Evolutionary conservation across 2,113 vertebrate genomes (phyloP).

Genomic region (Leiothrix lutea): DNA sequence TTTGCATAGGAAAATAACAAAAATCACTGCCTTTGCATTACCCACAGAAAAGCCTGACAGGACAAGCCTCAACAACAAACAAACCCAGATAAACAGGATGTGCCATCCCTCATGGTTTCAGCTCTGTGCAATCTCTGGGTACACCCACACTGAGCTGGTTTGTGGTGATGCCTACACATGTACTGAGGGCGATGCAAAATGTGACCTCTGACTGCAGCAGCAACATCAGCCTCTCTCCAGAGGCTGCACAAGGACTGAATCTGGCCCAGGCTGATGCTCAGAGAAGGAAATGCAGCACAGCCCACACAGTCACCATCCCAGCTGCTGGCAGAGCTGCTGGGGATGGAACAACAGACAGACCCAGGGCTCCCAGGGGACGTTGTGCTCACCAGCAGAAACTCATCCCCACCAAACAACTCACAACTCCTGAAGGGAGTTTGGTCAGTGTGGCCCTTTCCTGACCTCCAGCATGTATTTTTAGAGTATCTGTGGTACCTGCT

Average conservation of each 20-base stretch:
- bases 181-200: neutral
- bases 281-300: neutral
- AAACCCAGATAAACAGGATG: neutral
- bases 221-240: neutral
- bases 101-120: neutral
- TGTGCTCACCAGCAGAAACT: neutral
- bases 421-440: no score
- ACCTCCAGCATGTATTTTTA: rapidly evolving
- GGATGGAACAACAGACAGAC: neutral
- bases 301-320: neutral
- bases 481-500: neutral
- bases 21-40: neutral
- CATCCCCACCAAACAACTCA: neutral
- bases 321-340: neutral
- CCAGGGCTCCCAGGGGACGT: neutral
- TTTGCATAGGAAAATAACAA: neutral
- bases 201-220: neutral
- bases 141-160: rapidly evolving
- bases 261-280: neutral
- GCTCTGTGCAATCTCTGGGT: neutral
- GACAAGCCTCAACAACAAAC: neutral
- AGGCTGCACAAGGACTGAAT: neutral
- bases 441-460: neutral
- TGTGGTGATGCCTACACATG: neutral
- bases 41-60: neutral